Percentiles rank a stretch among this genome's conserved stretches.
phyloP scores from a whole-genome alignment of 2,888 invertebrate species.

The Onthophagus sagittarius region DNA sequence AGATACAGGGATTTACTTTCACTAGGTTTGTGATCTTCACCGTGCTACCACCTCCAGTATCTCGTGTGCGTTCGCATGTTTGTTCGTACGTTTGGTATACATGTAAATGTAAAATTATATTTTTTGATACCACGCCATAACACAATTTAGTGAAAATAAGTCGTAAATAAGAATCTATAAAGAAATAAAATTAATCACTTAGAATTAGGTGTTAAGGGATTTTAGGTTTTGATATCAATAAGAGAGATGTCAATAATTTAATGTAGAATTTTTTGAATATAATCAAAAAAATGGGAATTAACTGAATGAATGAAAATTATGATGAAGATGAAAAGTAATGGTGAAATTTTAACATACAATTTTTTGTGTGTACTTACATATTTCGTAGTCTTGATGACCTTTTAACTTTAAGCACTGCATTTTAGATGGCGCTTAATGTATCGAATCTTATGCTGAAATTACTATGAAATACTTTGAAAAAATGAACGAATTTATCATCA shows the following conservation, averaged over 20 bases:
- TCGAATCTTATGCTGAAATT: neutral
- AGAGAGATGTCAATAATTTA: neutral
- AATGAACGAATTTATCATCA: too few relatives aligned
- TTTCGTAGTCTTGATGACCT: too few relatives aligned
- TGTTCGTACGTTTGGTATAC: neutral
- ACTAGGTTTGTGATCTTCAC: conserved; percentile 21
- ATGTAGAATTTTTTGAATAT: too few relatives aligned
- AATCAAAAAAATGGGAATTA: too few relatives aligned
- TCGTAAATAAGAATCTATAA: neutral
- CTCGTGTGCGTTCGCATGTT: neutral
- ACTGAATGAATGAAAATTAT: too few relatives aligned
- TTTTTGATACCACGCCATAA: neutral
- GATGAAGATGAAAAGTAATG: too few relatives aligned
- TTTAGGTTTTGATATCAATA: neutral
- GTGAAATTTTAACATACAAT: too few relatives aligned
- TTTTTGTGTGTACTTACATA: too few relatives aligned
- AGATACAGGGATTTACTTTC: conserved; percentile 31
- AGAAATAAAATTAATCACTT: neutral
- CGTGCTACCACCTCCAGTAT: conserved; percentile 1
- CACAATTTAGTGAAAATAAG: neutral
- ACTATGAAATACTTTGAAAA: too few relatives aligned
- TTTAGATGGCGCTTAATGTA: neutral
- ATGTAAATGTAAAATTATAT: neutral
- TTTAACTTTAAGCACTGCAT: neutral
- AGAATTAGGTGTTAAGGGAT: neutral